Conservation (phyloP, 2,113 vertebrate genomes). For the Himantopus leucocephalus region DNA sequence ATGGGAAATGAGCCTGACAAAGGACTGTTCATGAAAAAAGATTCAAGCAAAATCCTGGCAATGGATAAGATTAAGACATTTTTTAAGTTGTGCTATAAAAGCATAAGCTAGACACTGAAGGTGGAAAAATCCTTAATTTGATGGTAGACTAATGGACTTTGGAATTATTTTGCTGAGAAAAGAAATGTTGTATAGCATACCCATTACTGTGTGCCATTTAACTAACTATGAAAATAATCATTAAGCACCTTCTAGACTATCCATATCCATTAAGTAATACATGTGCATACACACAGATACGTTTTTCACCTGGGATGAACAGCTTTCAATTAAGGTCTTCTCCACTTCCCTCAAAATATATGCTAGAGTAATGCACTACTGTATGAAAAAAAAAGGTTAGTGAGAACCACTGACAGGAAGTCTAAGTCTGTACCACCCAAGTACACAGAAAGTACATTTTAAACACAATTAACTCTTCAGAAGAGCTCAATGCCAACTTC, state of each 20-base stretch:
- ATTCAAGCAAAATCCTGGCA: background rate
- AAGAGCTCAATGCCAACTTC: background rate
- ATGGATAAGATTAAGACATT: background rate
- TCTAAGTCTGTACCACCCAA: background rate
- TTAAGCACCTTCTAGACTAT: background rate
- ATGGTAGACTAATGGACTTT: background rate
- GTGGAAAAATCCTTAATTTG: background rate
- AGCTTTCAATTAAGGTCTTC: background rate
- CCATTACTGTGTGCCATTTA: background rate
- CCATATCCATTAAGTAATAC: background rate
- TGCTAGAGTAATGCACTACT: background rate
- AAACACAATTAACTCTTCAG: background rate
- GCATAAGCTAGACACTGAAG: background rate
- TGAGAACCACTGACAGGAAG: background rate
- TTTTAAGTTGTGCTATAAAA: background rate
- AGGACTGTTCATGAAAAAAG: background rate
- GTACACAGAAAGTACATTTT: background rate
- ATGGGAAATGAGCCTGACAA: background rate
- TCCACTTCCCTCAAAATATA: background rate
- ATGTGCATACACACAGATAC: background rate
- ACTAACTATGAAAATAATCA: background rate
- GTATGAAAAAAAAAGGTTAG: background rate
- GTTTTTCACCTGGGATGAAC: background rate
- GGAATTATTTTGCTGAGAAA: background rate
- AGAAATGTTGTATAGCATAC: background rate